These are phyloP conservation scores for Eublepharis macularius DNA, from an alignment of 2,113 vertebrate genomes.

Conservation along the genomic window DNA sequence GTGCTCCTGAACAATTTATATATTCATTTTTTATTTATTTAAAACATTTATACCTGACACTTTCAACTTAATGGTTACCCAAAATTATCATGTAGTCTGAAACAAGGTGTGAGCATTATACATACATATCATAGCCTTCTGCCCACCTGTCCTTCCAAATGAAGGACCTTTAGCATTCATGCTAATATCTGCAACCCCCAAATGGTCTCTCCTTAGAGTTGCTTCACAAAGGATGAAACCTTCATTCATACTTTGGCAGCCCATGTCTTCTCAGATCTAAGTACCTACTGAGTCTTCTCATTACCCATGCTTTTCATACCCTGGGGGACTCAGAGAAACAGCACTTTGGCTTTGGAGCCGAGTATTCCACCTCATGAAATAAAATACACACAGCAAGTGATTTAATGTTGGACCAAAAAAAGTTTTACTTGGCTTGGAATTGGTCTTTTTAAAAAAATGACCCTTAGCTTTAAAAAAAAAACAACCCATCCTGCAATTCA, in stretches of 20 bases:
- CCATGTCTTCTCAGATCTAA: not conserved
- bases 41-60: no score
- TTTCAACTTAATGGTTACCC: no score
- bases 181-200: not conserved
- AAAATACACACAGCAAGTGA: constrained; percentile 43
- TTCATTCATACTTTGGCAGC: not conserved
- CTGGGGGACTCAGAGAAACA: constrained; percentile 37
- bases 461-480: not conserved
- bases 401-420: constrained; percentile 40
- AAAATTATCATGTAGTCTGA: no score
- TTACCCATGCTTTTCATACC: constrained; percentile 55
- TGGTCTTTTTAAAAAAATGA: not conserved
- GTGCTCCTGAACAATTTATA: no score
- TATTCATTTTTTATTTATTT: no score
- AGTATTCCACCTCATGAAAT: constrained; percentile 50
- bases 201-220: no score
- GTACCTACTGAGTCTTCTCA: not conserved
- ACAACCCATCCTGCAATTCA: not conserved
- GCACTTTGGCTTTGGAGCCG: constrained; percentile 37
- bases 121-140: not conserved
- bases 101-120: not conserved
- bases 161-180: not conserved
- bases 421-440: not conserved
- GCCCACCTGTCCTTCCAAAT: no score
- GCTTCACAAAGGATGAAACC: not conserved